phyloP scores from a whole-genome alignment of 1,140 invertebrate species.

The Neuroterus valhalla region DNA sequence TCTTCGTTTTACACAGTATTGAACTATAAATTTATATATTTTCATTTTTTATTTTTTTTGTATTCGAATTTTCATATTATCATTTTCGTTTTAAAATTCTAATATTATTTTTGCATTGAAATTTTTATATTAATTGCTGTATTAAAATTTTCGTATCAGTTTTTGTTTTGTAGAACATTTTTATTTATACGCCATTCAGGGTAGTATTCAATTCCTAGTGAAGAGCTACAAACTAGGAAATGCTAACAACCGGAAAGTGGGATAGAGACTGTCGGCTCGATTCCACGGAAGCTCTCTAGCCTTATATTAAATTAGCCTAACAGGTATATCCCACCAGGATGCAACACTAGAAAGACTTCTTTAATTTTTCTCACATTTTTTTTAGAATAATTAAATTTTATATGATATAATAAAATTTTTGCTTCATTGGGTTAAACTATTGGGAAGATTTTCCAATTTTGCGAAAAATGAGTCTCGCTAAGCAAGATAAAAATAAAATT shows the following conservation, averaged over 20 bases:
- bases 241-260: constrained; percentile 65
- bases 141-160: too few relatives aligned
- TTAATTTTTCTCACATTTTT: background rate
- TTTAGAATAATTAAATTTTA: background rate
- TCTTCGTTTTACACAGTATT: background rate
- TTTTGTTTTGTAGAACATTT: too few relatives aligned
- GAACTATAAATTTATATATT: background rate
- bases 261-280: constrained; percentile 67
- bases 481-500: too few relatives aligned
- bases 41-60: background rate
- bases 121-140: too few relatives aligned
- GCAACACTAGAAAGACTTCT: constrained; percentile 48
- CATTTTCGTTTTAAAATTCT: too few relatives aligned
- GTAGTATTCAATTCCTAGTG: background rate
- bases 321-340: constrained; percentile 44
- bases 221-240: constrained; percentile 45
- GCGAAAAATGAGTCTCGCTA: too few relatives aligned
- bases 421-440: too few relatives aligned
- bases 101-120: too few relatives aligned
- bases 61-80: too few relatives aligned
- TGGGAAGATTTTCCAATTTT: too few relatives aligned
- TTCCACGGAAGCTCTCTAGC: constrained; percentile 57
- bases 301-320: constrained; percentile 67
- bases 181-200: too few relatives aligned
- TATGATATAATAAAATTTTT: background rate